Base-by-base conservation (phyloP, 2,113 vertebrate species). In the Plectropomus leopardus region DNA sequence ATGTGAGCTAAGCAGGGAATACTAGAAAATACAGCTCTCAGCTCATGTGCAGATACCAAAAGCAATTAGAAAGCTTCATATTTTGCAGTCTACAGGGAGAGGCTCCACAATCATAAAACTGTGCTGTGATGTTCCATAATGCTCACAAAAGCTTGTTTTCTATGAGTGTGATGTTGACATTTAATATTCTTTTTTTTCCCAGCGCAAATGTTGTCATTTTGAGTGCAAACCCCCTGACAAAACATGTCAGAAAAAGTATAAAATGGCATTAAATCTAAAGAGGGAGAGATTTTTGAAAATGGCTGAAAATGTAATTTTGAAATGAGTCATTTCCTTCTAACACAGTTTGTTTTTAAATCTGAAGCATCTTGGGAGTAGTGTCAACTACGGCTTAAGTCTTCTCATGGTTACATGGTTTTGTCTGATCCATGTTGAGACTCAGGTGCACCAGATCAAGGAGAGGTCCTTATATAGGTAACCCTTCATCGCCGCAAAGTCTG, bases 391-490 rank as follows among this genome's bases (percentile, higher is more conserved):
- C 54, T 72, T 15, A 54, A 68, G 59, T 55, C 54, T 55, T 48
- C 44, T 60, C 26, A n/a, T 50, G 23, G 40, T 71, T 50, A 51
- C 34, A 28, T 14, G 59, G 24, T 28, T 34, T 19, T 32, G 34
- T 60, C 50, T 66, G 78, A 67, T 58, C 55, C 44, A 79, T 3
- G 4, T 9, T 7, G 11, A 78, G 53, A 71, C 30, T 45, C n/a
- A 15, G 32, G 54, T 71, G 3, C 45, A 69, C 23, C 72, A 64
- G 55, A 58, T 54, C 28, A 69, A 55, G 65, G 40, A 61, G 42
- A 85, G 19, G 2, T 76, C 75, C 77, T 76, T 54, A 85, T 87
- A 87, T 72, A 84, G 75, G 80, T 67, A 30, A 28, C 34, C 54
- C 60, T 48, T 84, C 70, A 85, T 80, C 23, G 16, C 60, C 65